A percentile compares a stretch with the other conserved stretches of the same genome.
Evolutionary conservation across 2,113 vertebrate species (phyloP).

Genomic region (Trinectes maculatus): DNA sequence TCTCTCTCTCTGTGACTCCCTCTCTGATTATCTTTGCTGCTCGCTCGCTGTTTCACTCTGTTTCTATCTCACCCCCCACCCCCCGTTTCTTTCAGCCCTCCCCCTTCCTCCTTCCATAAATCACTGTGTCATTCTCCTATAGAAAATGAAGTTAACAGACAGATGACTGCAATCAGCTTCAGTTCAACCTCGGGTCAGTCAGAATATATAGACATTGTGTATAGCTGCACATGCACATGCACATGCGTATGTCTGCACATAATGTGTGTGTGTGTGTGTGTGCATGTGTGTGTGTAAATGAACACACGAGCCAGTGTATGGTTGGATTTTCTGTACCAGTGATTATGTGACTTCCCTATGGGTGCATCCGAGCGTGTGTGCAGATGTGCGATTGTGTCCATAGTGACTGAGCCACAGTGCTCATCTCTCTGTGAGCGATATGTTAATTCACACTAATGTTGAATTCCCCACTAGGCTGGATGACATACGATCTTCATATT

Average conservation of each 20-base stretch:
- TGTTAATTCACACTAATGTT: conserved; percentile 55
- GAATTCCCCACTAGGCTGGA: conserved; percentile 38
- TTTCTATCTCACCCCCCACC: not conserved
- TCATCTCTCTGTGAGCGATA: conserved; percentile 30
- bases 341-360: not conserved
- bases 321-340: conserved; percentile 7
- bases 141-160: conserved; percentile 70
- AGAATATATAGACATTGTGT: conserved; percentile 16
- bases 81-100: conserved; percentile 20
- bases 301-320: not conserved
- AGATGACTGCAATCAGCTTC: conserved; percentile 70
- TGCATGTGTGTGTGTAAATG: not conserved
- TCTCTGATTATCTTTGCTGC: no score
- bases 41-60: no score
- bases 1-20: not conserved
- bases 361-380: not conserved
- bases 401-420: conserved; percentile 27
- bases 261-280: not conserved
- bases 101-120: conserved; percentile 52
- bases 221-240: conserved; percentile 3
- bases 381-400: not conserved
- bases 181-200: conserved; percentile 68
- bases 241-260: conserved; percentile 3
- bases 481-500: conserved; percentile 54
- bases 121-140: conserved; percentile 57